phyloP scores from a whole-genome alignment of 2,888 invertebrate species.

The Leptinotarsa juncta region DNA sequence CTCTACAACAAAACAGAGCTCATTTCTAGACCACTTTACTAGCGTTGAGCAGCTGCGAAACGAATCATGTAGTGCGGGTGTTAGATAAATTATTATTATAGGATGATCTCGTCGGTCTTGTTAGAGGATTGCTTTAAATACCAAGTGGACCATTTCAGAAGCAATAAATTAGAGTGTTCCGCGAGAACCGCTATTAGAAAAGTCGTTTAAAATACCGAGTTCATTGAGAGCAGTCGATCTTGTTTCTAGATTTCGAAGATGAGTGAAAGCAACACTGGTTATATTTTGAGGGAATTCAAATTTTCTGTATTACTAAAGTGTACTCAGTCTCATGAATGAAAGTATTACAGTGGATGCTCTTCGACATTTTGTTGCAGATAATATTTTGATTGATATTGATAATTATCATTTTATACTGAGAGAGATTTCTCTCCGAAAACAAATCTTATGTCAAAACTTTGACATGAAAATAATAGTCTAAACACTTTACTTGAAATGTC shows the following conservation, averaged over 20 bases:
- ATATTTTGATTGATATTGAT: too few species aligned
- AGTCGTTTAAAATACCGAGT: not conserved
- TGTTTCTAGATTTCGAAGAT: not conserved
- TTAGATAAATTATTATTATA: slow-evolving; percentile 24
- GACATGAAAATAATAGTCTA: too few species aligned
- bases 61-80: slow-evolving; percentile 38
- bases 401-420: too few species aligned
- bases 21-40: slow-evolving; percentile 33
- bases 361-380: too few species aligned
- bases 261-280: too few species aligned
- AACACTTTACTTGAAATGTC: too few species aligned
- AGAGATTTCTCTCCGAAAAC: too few species aligned
- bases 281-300: not conserved
- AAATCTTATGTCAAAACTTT: too few species aligned
- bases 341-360: too few species aligned
- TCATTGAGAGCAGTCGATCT: not conserved
- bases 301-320: not conserved
- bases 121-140: slow-evolving; percentile 16
- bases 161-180: slow-evolving; percentile 2
- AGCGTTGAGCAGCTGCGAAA: slow-evolving; percentile 48
- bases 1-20: slow-evolving; percentile 27
- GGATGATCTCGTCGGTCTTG: slow-evolving; percentile 21
- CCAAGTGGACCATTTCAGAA: slow-evolving; percentile 14
- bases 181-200: not conserved
- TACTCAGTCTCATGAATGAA: too few species aligned